A percentile compares a stretch with the other conserved stretches of the same genome.
These are phyloP conservation scores for Nycticryphes semicollaris DNA, from an alignment of 2,113 vertebrate genomes.

Conservation along the genomic window DNA sequence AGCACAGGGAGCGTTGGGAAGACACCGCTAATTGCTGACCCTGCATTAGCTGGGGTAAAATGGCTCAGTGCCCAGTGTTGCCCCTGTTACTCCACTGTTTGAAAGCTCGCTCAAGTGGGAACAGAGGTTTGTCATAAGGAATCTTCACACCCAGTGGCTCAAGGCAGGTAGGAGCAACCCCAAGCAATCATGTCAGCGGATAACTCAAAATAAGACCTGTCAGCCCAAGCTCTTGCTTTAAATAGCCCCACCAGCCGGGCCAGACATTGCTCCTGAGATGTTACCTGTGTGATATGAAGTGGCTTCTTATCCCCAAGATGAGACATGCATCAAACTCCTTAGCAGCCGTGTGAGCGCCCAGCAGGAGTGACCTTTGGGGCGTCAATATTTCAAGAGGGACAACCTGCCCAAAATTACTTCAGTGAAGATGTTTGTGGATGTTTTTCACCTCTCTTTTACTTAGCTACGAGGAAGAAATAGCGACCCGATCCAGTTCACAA, in stretches of 20 bases:
- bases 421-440: neutral
- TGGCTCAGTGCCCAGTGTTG: neutral
- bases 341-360: neutral
- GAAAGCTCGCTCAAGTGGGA: neutral
- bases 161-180: neutral
- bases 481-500: neutral
- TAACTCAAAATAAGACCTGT: neutral
- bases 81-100: neutral
- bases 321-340: accelerated
- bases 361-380: neutral
- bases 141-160: too few species aligned
- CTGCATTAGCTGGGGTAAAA: neutral
- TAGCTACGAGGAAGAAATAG: neutral
- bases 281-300: neutral
- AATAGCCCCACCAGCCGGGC: neutral
- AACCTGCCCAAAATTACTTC: neutral
- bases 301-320: neutral
- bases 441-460: neutral
- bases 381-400: neutral
- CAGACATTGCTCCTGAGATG: neutral
- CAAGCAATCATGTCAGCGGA: neutral
- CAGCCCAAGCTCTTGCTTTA: neutral
- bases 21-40: accelerated
- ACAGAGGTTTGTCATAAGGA: neutral
- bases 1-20: neutral